phyloP scores from a whole-genome alignment of 1,140 invertebrate species.

The Drosophila paulistorum region DNA sequence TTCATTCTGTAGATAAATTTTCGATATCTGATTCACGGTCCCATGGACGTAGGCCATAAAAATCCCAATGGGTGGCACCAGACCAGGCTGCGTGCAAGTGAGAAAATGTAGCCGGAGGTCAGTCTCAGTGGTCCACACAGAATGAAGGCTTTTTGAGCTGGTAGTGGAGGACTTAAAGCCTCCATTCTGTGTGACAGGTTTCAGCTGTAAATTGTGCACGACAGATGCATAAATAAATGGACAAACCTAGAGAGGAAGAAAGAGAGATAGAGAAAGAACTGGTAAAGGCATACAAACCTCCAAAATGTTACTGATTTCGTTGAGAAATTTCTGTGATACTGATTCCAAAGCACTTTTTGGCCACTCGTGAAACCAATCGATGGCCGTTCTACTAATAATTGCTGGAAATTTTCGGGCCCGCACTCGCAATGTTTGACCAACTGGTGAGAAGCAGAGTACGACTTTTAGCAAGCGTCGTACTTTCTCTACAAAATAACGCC shows the following conservation, averaged over 20 bases:
- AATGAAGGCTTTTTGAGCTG: neutral
- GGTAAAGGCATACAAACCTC: conserved; percentile 83
- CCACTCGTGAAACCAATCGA: conserved; percentile 99
- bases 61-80: conserved; percentile 86
- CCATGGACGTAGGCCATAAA: conserved; percentile 97
- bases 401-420: conserved; percentile 96
- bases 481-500: conserved; percentile 97
- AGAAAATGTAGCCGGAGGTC: conserved; percentile 22
- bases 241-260: too few relatives aligned
- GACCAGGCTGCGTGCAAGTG: conserved; percentile 80
- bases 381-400: conserved; percentile 95
- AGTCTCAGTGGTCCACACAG: neutral
- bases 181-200: conserved; percentile 44
- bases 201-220: conserved; percentile 62
- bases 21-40: conserved; percentile 94
- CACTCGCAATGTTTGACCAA: conserved; percentile 92
- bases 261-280: neutral
- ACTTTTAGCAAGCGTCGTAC: conserved; percentile 90
- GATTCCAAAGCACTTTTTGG: conserved; percentile 95
- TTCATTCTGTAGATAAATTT: conserved; percentile 93
- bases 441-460: conserved; percentile 96
- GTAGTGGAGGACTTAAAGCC: conserved; percentile 38
- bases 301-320: conserved; percentile 88
- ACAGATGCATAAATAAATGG: conserved; percentile 53
- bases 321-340: conserved; percentile 93